Percentiles rank a stretch among this genome's conserved stretches.
phyloP scores from a whole-genome alignment of 2,113 vertebrate species.

The Rhombomys opimus region DNA sequence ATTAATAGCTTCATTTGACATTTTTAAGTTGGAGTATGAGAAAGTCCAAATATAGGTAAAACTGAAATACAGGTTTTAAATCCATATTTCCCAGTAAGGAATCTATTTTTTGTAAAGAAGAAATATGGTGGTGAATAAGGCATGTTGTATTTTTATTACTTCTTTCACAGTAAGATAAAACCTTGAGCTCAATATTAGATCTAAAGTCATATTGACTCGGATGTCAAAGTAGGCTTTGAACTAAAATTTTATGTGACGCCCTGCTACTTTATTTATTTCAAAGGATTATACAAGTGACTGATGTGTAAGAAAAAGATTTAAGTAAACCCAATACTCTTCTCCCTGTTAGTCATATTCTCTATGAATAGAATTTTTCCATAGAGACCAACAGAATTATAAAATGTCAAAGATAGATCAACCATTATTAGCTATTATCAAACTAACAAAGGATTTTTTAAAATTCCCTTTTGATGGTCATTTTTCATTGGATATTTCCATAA shows the following conservation, averaged over 20 bases:
- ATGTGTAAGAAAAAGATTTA: slow-evolving; percentile 13
- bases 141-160: slow-evolving; percentile 10
- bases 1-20: slow-evolving; percentile 29
- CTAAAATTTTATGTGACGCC: slow-evolving; percentile 27
- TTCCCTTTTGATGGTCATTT: not conserved
- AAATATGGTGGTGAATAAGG: not conserved
- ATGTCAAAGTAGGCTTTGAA: slow-evolving; percentile 39
- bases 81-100: not conserved
- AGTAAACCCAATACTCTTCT: not conserved
- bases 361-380: not conserved
- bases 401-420: not conserved
- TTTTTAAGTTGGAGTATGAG: not conserved
- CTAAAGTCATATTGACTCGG: slow-evolving; percentile 3
- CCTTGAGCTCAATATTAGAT: slow-evolving; percentile 15
- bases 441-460: not conserved
- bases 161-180: slow-evolving; percentile 34
- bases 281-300: slow-evolving; percentile 22
- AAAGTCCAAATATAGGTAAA: not conserved
- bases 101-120: not conserved
- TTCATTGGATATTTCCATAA: not conserved
- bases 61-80: slow-evolving; percentile 16
- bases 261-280: slow-evolving; percentile 42
- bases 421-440: slow-evolving; percentile 37
- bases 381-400: not conserved
- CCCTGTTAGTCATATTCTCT: not conserved